Evolutionary conservation across 2,888 invertebrate species (phyloP), one percentile per base, ranked within the genome.

Genomic region (Anoplius nigerrimus): DNA sequence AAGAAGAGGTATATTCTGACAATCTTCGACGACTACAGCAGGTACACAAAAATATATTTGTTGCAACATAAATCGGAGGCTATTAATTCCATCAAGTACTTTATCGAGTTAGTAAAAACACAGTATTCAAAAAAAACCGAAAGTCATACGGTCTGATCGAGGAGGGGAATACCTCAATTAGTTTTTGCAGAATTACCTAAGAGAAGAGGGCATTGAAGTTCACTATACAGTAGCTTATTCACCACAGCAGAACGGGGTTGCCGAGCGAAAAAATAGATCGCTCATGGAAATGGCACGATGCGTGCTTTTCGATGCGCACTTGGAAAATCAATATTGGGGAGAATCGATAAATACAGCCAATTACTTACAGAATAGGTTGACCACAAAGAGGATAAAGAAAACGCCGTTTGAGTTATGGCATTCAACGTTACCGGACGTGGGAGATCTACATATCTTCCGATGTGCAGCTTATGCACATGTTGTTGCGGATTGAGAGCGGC

Each of bases 11-110:
- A 81, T 63, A 21, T 84, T 0, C 15, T 85, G 0, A 85, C 80
- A 0, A 71, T 86, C 11, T 84, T 84, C 15, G 85, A 86, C 62
- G 86, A 87, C 73, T 85, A 62, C 63, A 81, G 82, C 4, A 68
- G 79, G 48, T 86, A 75, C 55, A 79, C 80, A 13, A 55, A 58
- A 0, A 62, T 84, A 46, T 80, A 74, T 66, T 53, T 85, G 0
- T 16, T 84, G 6, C 57, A 63, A 45, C 43, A 78, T 24, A 83
- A 83, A 64, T 77, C 70, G 1, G 78, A 83, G 56, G 75, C 61
- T 15, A 21, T 42, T 1, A 42, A 57, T 3, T 61, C 15, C 3
- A 61, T 65, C n/a, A 56, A 61, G 15, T 15, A 60, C 8, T 69
- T 48, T 27, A 11, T 62, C 11, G 34, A 42, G 16, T 11, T 20